Evolutionary conservation across 1,140 invertebrate genomes (phyloP), one percentile per base, ranked within the genome.

Genomic region (Apolygus lucorum): DNA sequence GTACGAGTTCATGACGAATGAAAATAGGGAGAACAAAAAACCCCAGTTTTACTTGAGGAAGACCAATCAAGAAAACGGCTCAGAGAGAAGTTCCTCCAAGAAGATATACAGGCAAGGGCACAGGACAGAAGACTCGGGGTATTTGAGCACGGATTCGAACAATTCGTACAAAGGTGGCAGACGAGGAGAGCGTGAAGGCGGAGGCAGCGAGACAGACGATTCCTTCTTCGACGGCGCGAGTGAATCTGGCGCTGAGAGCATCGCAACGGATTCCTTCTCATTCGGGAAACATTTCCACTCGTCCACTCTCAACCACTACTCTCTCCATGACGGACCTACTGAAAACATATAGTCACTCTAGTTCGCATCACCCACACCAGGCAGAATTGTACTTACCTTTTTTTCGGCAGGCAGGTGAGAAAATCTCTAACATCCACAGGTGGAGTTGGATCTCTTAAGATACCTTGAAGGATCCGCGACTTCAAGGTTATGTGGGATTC

Each of bases 181-280:
- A 42, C 4, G 17, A 4, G 34, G 4, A 4, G 34, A 42, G 4
- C 85, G 84, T 74, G 88, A 85, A 75, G 84, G 83, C 75, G 88
- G 85, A 75, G 84, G 83, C 75, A 93, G 90, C 75, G 85, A 83
- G 74, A 93, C 87, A 74, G 79, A 95, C 90, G 79, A 90, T 83
- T 82, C 91, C 87, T 91, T 94, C 91, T 73, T 91, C 88, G 77
- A 86, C 84, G 89, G 87, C 13, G 85, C 87, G 67, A 91, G 90
- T 79, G 90, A 92, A 79, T 91, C 90, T 52, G 90, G 90, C 1
- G 90, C 88, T 2, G 90, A 92, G 76, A 92, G 90, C 79, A 82
- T 91, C 42, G 90, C 90, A 69, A 92, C 90, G 0, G 89, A 92
- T 80, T 95, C 92, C 52, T 92, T 95, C 81, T 95, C 91, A 78